Conservation (phyloP, 2,888 invertebrate species). For the Mythimna pallens region DNA sequence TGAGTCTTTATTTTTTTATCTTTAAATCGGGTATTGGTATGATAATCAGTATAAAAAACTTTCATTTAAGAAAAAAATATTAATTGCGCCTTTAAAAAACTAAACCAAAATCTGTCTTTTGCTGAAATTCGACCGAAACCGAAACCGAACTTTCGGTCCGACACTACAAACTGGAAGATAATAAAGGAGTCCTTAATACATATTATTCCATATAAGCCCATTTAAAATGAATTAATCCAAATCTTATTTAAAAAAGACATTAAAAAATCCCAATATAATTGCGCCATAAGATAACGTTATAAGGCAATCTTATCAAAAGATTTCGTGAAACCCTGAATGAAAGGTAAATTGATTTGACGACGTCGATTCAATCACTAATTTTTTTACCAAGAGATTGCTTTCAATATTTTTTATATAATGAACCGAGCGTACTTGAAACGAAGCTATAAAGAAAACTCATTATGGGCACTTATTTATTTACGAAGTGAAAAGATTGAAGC, state of each 20-base stretch:
- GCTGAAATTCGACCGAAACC: too few species aligned
- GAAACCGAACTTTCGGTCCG: too few species aligned
- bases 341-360: conserved; percentile 62
- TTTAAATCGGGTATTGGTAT: too few species aligned
- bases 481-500: conserved; percentile 50
- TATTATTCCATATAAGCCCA: not conserved
- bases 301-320: conserved; percentile 59
- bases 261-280: conserved; percentile 43
- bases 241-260: conserved; percentile 33
- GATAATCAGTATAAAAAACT: too few species aligned
- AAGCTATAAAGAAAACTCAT: conserved; percentile 54
- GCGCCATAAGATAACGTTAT: conserved; percentile 46
- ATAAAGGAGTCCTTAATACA: not conserved
- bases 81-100: too few species aligned
- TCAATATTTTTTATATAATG: conserved; percentile 53
- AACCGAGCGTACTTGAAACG: conserved; percentile 30
- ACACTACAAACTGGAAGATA: too few species aligned
- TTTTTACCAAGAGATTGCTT: conserved; percentile 56
- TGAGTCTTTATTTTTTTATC: too few species aligned
- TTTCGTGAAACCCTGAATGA: conserved; percentile 55
- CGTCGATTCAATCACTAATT: conserved; percentile 62
- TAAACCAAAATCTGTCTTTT: too few species aligned
- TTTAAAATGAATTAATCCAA: not conserved
- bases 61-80: too few species aligned
- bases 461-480: conserved; percentile 57